Evolutionary conservation across 2,888 invertebrate species (phyloP).

Genomic region (Vannuccia rotundouncinata): DNA sequence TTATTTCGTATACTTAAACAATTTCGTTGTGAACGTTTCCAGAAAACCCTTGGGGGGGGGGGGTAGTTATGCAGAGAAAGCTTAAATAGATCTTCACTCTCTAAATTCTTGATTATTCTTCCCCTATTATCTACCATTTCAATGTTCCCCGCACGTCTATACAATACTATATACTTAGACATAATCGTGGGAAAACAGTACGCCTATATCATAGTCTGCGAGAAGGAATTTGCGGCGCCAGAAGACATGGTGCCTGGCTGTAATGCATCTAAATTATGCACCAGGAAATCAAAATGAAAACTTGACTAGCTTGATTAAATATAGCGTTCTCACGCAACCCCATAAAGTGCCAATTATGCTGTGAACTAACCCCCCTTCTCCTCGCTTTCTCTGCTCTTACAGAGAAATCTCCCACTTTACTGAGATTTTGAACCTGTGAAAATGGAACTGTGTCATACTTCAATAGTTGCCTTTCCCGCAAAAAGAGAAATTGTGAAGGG

Average conservation of each 20-base stretch:
- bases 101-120: constrained; percentile 9
- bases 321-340: not conserved
- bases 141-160: no score
- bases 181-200: constrained; percentile 12
- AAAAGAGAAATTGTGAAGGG: no score
- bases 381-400: not conserved
- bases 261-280: not conserved
- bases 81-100: no score
- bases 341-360: constrained; percentile 19
- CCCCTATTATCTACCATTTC: not conserved
- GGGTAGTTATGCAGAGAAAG: not conserved
- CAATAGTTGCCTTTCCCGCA: no score
- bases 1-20: not conserved
- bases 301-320: constrained; percentile 23
- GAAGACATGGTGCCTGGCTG: not conserved
- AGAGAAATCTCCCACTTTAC: not conserved
- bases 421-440: no score
- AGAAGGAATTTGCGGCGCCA: constrained; percentile 1
- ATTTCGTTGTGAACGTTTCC: not conserved
- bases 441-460: no score
- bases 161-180: no score
- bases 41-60: not conserved
- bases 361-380: no score
- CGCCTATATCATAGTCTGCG: not conserved
- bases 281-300: constrained; percentile 15